Conservation (phyloP, 2,888 invertebrate species). For the Syrista parreyssii region DNA sequence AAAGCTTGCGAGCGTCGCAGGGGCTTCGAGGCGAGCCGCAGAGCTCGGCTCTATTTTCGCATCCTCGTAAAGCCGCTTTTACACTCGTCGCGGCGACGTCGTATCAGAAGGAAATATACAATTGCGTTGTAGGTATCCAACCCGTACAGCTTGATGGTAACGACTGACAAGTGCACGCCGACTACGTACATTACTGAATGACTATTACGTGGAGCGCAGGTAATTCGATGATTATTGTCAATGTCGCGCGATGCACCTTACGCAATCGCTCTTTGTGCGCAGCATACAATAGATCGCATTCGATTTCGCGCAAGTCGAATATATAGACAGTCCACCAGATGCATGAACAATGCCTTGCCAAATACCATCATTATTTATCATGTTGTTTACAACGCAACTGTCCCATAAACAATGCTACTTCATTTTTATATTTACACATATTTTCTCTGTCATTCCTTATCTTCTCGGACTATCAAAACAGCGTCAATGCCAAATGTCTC, state of each 20-base stretch:
- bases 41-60: constrained; percentile 29
- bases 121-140: not conserved
- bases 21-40: not conserved
- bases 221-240: constrained; percentile 49
- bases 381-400: too few species aligned
- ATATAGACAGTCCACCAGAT: not conserved
- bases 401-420: too few species aligned
- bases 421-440: too few species aligned
- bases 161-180: not conserved
- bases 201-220: constrained; percentile 27
- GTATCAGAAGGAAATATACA: constrained; percentile 8
- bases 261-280: constrained; percentile 25
- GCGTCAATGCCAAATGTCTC: too few species aligned
- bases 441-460: too few species aligned
- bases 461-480: too few species aligned
- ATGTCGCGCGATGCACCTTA: constrained; percentile 32
- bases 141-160: constrained; percentile 4
- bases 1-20: constrained; percentile 1
- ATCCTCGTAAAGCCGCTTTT: constrained; percentile 23
- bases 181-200: constrained; percentile 6
- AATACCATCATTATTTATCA: too few species aligned
- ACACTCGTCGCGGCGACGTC: constrained; percentile 2
- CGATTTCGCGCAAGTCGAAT: not conserved
- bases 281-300: not conserved
- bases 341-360: not conserved